Evolutionary conservation across 1,140 invertebrate genomes (phyloP).

Genomic region (Drosophila busckii): DNA sequence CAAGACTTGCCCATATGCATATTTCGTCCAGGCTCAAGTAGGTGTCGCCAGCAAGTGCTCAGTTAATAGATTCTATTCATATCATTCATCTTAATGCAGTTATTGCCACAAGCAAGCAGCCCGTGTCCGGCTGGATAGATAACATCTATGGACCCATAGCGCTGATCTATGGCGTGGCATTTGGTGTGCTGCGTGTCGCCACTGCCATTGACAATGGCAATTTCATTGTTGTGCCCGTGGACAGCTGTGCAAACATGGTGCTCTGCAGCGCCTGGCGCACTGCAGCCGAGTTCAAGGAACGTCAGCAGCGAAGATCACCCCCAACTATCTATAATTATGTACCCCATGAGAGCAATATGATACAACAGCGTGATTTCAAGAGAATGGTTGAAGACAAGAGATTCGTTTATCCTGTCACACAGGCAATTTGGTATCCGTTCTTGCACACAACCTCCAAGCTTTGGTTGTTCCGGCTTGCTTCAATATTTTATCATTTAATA

Average conservation of each 20-base stretch:
- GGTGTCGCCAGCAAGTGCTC: conserved; percentile 61
- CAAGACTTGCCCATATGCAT: conserved; percentile 86
- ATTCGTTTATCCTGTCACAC: conserved; percentile 53
- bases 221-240: conserved; percentile 89
- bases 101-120: conserved; percentile 88
- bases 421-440: conserved; percentile 80
- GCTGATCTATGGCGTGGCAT: conserved; percentile 83
- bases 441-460: conserved; percentile 66
- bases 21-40: conserved; percentile 86
- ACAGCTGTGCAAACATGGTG: conserved; percentile 87
- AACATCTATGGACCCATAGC: conserved; percentile 94
- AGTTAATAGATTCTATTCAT: conserved; percentile 86
- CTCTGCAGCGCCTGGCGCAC: conserved; percentile 86
- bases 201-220: conserved; percentile 80
- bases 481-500: conserved; percentile 81
- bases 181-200: conserved; percentile 86
- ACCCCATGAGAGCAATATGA: conserved; percentile 81
- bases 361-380: conserved; percentile 82
- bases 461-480: conserved; percentile 76
- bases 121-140: conserved; percentile 89
- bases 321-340: conserved; percentile 85
- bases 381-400: conserved; percentile 40
- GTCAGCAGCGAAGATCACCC: conserved; percentile 5
- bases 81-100: conserved; percentile 86
- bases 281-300: conserved; percentile 79